Evolutionary conservation across 2,888 invertebrate genomes (phyloP).

Genomic region (Pantelozetes paolii): DNA sequence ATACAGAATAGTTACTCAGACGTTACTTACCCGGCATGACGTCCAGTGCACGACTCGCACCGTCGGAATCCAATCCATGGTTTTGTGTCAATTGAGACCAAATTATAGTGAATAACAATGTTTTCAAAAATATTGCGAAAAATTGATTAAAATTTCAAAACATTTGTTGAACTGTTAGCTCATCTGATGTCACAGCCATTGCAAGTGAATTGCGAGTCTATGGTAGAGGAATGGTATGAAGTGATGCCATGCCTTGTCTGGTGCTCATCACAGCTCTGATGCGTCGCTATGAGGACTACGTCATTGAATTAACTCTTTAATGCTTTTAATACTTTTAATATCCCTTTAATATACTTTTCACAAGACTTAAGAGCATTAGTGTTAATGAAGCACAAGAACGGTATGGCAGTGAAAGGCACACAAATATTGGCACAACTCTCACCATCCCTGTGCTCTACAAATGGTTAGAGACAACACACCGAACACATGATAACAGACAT

Average conservation of each 20-base stretch:
- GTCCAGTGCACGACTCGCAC: constrained; percentile 18
- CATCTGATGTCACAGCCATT: constrained; percentile 21
- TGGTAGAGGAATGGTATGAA: constrained; percentile 7
- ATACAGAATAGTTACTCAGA: neutral
- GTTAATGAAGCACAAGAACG: constrained; percentile 26
- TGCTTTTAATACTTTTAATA: too few relatives aligned
- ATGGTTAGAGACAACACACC: constrained; percentile 1
- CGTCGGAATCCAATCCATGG: constrained; percentile 29
- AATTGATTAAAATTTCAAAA: neutral
- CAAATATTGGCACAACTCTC: neutral
- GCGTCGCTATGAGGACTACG: constrained; percentile 34
- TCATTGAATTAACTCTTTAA: constrained; percentile 32
- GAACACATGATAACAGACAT: constrained; percentile 1
- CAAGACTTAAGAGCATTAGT: constrained; percentile 35
- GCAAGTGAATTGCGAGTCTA: neutral
- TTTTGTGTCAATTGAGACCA: constrained; percentile 6
- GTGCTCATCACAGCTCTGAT: constrained; percentile 32
- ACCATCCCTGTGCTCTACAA: neutral
- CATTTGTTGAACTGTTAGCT: neutral
- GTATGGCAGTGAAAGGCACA: constrained; percentile 1
- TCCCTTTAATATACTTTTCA: constrained; percentile 35
- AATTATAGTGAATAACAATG: constrained; percentile 23
- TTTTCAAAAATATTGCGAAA: neutral
- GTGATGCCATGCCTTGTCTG: constrained; percentile 15
- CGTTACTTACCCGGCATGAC: constrained; percentile 36